A percentile compares a stretch with the other conserved stretches of the same genome.
phyloP scores from a whole-genome alignment of 1,140 invertebrate genomes.

The Hyposmocoma kahamanoa region DNA sequence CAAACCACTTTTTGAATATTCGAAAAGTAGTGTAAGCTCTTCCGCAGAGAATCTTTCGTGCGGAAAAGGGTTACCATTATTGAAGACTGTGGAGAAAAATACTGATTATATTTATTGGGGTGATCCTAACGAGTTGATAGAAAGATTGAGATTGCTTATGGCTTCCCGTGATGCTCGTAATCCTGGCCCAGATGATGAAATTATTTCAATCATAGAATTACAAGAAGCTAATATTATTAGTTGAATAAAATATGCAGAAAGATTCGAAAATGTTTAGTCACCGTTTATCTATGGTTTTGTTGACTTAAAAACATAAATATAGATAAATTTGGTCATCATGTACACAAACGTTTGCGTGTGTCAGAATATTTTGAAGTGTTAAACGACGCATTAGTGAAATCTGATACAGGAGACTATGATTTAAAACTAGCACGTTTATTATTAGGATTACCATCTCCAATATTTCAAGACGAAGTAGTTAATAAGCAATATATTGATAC shows the following conservation, averaged over 20 bases:
- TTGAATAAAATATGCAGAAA: not conserved
- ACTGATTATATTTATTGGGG: slow-evolving; percentile 39
- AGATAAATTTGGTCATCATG: slow-evolving; percentile 20
- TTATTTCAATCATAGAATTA: slow-evolving; percentile 41
- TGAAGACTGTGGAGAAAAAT: slow-evolving; percentile 11
- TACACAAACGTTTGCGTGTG: slow-evolving; percentile 4
- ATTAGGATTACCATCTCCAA: slow-evolving; percentile 7
- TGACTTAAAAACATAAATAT: no score
- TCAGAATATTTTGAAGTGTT: not conserved
- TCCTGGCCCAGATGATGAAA: slow-evolving; percentile 40
- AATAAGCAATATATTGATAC: slow-evolving; percentile 7
- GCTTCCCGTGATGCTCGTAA: slow-evolving; percentile 40
- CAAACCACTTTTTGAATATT: slow-evolving; percentile 9
- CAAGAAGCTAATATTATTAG: slow-evolving; percentile 3
- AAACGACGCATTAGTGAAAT: not conserved
- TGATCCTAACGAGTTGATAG: slow-evolving; percentile 34
- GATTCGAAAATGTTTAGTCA: not conserved
- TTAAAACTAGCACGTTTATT: not conserved
- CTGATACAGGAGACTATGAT: not conserved
- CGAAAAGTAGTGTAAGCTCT: not conserved
- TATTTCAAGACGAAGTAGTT: slow-evolving; percentile 1
- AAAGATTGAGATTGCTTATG: slow-evolving; percentile 35
- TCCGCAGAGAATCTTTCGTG: not conserved
- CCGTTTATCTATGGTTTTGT: not conserved
- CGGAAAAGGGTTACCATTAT: slow-evolving; percentile 21